A percentile compares a stretch with the other conserved stretches of the same genome.
These are phyloP conservation scores for Rallus limicola DNA, from an alignment of 2,113 vertebrate genomes.

Conservation along the genomic window DNA sequence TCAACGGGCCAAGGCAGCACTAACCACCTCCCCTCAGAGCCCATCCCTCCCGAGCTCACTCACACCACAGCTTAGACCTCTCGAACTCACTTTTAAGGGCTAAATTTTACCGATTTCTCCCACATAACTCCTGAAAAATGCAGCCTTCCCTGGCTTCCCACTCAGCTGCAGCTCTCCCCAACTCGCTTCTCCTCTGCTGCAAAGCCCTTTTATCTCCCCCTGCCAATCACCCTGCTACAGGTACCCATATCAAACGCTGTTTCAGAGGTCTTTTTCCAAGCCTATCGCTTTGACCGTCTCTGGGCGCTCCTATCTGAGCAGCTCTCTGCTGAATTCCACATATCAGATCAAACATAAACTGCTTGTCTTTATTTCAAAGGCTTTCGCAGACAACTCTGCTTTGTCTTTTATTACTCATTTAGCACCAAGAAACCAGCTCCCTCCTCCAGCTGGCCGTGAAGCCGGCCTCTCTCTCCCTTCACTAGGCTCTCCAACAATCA, in stretches of 20 bases:
- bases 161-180: background rate
- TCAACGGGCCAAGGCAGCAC: background rate
- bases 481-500: background rate
- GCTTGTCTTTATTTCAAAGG: constrained; percentile 15
- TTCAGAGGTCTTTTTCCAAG: background rate
- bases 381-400: background rate
- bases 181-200: background rate
- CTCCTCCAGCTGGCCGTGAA: background rate
- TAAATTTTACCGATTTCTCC: background rate
- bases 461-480: background rate
- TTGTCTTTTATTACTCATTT: constrained; percentile 15
- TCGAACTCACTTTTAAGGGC: background rate
- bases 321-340: background rate
- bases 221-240: background rate
- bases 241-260: background rate
- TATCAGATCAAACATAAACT: background rate
- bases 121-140: background rate
- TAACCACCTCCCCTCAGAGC: background rate
- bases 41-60: background rate
- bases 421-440: background rate
- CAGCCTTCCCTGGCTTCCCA: background rate
- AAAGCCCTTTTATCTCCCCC: background rate
- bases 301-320: background rate
- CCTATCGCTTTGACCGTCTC: background rate
- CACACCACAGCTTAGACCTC: background rate